Evolutionary conservation across 37 sponge, comb jelly and placozoan species (phyloP), one percentile per base, ranked within the genome.

Genomic region (Cliona cf. orientalis): DNA sequence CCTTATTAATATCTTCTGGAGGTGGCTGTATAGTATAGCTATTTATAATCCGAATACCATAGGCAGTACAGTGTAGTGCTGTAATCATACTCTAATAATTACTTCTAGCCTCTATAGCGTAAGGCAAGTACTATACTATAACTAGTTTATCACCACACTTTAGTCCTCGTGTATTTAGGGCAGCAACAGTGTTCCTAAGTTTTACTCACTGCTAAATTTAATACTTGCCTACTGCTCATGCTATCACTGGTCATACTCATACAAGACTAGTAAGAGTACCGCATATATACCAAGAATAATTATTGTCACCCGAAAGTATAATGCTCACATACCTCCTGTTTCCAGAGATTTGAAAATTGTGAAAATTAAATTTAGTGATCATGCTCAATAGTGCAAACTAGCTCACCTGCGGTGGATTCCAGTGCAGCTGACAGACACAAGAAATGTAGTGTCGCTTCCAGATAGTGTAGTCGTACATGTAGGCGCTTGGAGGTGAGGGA

Each of bases 391-490:
- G 31, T 31, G 23, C 25, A 31, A 66, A 22, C 11, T 31, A 32
- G 2, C 33, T 71, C 57, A 85, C 86, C 46, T 85, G 61, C 1
- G 87, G 87, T 74, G 74, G 80, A n/a, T 49, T 73, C 87, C 87
- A 86, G 67, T 72, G 74, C 12, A 86, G 71, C 56, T 86, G 53
- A 14, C 41, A 46, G 26, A 86, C 80, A 86, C 87, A 86, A 6
- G 65, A 55, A n/a, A 86, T 53, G 59, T 86, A 86, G 63, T 86
- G 87, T 46, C 80, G 73, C 87, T 86, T 86, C 87, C 87, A 86
- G 11, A 73, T n/a, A 12, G 80, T 66, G 57, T 3, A 41, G 71
- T 69, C 73, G 28, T 61, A 29, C 39, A 36, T 9, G n/a, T 14
- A 58, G 14, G 76, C 31, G 58, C 34, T 71, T 21, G 78, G 71